Base-by-base conservation (phyloP, 2,113 vertebrate genomes). In the Neopipo cinnamomea region DNA sequence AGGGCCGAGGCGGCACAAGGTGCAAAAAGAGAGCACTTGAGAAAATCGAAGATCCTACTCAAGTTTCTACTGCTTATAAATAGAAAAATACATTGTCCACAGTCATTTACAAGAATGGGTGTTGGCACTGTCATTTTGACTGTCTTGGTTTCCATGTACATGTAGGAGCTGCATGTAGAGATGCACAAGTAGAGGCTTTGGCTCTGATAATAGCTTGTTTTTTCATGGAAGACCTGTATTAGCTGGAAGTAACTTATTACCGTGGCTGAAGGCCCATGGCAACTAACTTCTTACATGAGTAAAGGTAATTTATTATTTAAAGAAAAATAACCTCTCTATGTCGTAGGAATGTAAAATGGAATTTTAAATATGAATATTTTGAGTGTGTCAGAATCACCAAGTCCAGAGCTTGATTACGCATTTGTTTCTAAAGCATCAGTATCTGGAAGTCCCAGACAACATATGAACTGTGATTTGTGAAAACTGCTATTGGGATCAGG, bases 211-310 rank as follows among this genome's bases (percentile, higher is more conserved):
- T 65, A 80, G 8, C 53, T 76, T 79, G 3, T 8, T 39, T 80
- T 84, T 74, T 55, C 20, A 9, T 14, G 25, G 42, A 85, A 84
- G 87, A 53, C 52, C 8, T 62, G 4, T 41, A 9, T 77, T 81
- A 85, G 20, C 44, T 70, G 70, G 30, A 83, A 56, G 62, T 56
- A 61, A 70, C 53, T 68, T 91, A 35, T 2, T 86, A 18, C 20
- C 0, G 0, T 58, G 28, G 37, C 44, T 2, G 0, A 55, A 86
- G 30, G 35, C 5, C 27, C 35, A 35, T 88, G 53, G 20, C 15
- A 73, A 17, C 42, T 52, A 62, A 35, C 44, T 75, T 85, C 30
- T 68, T 44, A 62, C 7, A 5, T 27, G 25, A 58, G 10, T 53
- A 31, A 83, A 77, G 31, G 5, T 53, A n/a, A 66, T 58, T 52